Conservation (phyloP, 23 tunicate genomes). For the Trididemnum nubilum region DNA sequence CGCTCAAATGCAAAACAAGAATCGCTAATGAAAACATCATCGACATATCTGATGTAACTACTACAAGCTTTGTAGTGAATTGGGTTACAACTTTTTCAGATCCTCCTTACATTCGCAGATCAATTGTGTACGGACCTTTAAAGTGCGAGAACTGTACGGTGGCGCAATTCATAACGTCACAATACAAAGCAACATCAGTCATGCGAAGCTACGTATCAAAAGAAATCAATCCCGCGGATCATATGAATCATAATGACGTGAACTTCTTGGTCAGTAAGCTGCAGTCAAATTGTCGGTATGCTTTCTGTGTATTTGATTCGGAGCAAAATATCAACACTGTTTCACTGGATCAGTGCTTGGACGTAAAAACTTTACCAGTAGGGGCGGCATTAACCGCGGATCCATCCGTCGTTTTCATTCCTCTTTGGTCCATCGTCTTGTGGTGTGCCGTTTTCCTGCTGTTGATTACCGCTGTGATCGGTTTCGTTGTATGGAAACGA, state of each 20-base stretch:
- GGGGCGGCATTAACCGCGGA: background rate
- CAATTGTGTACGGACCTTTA: conserved; percentile 53
- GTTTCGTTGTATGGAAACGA: background rate
- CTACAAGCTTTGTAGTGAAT: background rate
- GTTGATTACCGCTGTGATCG: conserved; percentile 13
- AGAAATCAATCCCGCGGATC: conserved; percentile 7
- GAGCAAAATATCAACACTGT: conserved; percentile 33
- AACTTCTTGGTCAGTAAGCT: conserved; percentile 27
- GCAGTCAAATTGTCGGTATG: conserved; percentile 47
- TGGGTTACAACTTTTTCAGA: conserved; percentile 38
- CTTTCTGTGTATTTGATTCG: conserved; percentile 63
- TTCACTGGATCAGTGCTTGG: conserved; percentile 36
- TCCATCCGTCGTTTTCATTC: background rate
- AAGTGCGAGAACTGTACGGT: conserved; percentile 68
- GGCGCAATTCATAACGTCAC: background rate
- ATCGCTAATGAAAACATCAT: background rate
- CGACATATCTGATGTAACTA: background rate
- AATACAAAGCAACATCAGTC: background rate
- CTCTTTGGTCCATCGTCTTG: conserved; percentile 36
- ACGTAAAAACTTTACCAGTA: conserved; percentile 12
- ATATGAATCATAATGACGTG: conserved; percentile 11
- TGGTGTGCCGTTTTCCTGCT: conserved; percentile 44
- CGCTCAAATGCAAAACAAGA: conserved; percentile 43
- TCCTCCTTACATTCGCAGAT: conserved; percentile 47
- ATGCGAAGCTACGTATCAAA: conserved; percentile 25